Base-by-base conservation (phyloP, 2,888 invertebrate genomes). In the Brenthis hecate region DNA sequence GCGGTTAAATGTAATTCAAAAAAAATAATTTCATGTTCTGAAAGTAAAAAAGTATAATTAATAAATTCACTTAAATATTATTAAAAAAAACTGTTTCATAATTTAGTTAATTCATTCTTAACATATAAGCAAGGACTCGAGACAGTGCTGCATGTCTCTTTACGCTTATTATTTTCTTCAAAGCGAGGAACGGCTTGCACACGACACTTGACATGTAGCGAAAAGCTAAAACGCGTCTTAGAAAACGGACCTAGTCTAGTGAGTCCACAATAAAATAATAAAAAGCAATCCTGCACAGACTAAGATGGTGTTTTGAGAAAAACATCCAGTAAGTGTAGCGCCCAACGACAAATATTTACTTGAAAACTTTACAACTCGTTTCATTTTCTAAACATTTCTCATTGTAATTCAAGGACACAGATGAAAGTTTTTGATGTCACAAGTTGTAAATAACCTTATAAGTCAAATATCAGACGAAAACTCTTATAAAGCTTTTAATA, bases 151-250 rank as follows among this genome's bases (percentile, higher is more conserved):
- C 28, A 51, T 50, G 56, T 56, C 62, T 56, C 48, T 56, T 19
- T 61, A 58, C 67, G 50, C 70, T 70, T 68, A 70, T 70, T 70
- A 70, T 70, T 68, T 70, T 61, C 36, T 48, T 70, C 70, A 70
- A 68, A 70, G 68, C 56, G 43, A 70, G 65, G 54, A 61, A 65
- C 14, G 64, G 64, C 51, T 56, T 65, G 62, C 62, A 56, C 62
- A 61, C 57, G 61, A 51, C 71, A 71, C 69, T 71, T 69, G 68
- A 71, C 71, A 66, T 69, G 62, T 62, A 55, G 69, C 61, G 58
- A 66, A 66, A 66, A 64, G 66, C 69, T 68, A 58, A 64, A 71
- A 71, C 68, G 43, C 48, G 62, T 69, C 63, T 69, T 58, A 66
- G 66, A 72, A 43, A 69, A 71, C 65, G 65, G 71, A 69, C 61